Percentiles rank a stretch among this genome's conserved stretches.
These are phyloP conservation scores for Pogoniulus pusillus DNA, from an alignment of 2,797 vertebrate genomes.

Conservation along the genomic window DNA sequence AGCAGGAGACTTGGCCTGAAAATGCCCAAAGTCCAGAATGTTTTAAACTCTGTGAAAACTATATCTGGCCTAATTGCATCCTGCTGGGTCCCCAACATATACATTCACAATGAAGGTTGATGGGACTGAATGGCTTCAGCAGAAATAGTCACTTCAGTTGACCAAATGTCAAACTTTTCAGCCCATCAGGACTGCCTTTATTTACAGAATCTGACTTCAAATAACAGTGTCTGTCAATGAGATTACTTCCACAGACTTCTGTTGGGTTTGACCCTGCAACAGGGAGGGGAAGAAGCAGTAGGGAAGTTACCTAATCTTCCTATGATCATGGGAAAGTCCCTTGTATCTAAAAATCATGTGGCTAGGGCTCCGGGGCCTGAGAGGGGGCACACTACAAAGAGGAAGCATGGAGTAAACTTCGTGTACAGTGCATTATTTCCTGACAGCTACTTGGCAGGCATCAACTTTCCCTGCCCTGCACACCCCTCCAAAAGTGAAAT, in stretches of 20 bases:
- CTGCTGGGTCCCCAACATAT: neutral
- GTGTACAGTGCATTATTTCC: neutral
- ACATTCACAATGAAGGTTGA: neutral
- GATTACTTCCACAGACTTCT: neutral
- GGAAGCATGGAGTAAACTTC: neutral
- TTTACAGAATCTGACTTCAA: neutral
- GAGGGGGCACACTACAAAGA: neutral
- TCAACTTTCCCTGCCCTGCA: neutral
- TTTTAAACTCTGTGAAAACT: neutral
- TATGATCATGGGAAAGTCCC: constrained; percentile 9
- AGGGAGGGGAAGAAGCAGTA: neutral
- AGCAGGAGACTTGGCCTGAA: neutral
- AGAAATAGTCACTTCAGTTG: neutral
- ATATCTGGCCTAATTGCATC: neutral
- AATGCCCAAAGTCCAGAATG: neutral
- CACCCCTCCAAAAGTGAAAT: neutral
- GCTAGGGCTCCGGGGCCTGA: neutral
- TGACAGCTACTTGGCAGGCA: neutral
- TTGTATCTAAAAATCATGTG: neutral
- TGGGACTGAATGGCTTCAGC: neutral
- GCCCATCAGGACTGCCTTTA: neutral
- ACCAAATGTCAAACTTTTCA: neutral
- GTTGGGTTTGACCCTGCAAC: neutral
- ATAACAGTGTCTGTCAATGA: neutral
- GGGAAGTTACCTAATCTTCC: neutral